phyloP scores from a whole-genome alignment of 1,140 invertebrate genomes.

The Atta texana region DNA sequence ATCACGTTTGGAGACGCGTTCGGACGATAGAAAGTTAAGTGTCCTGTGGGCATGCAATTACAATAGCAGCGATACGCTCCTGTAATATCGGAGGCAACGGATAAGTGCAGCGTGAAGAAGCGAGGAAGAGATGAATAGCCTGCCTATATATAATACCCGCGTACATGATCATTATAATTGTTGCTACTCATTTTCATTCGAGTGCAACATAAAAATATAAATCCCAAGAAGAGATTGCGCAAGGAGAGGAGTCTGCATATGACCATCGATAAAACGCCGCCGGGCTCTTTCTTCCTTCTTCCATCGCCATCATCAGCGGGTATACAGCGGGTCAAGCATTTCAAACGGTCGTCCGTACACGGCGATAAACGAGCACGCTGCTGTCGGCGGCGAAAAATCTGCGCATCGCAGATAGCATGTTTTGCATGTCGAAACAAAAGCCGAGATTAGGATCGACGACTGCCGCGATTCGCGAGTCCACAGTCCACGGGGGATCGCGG shows the following conservation, averaged over 20 bases:
- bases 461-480: not conserved
- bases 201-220: slow-evolving; percentile 15
- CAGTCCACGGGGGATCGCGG: not conserved
- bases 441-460: slow-evolving; percentile 22
- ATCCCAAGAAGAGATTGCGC: slow-evolving; percentile 18
- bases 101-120: slow-evolving; percentile 19
- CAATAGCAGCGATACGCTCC: slow-evolving; percentile 49
- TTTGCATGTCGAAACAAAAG: slow-evolving; percentile 56
- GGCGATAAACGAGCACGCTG: not conserved
- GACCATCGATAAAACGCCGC: slow-evolving; percentile 29
- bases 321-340: slow-evolving; percentile 23
- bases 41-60: slow-evolving; percentile 55
- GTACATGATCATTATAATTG: slow-evolving; percentile 52
- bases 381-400: slow-evolving; percentile 34
- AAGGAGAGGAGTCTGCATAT: slow-evolving; percentile 2
- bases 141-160: not conserved
- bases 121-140: slow-evolving; percentile 29
- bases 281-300: not conserved
- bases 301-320: not conserved
- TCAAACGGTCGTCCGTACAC: not conserved
- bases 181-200: slow-evolving; percentile 50
- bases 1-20: slow-evolving; percentile 54
- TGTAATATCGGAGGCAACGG: slow-evolving; percentile 37
- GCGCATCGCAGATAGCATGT: slow-evolving; percentile 48
- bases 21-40: slow-evolving; percentile 64